Evolutionary conservation across 2,113 vertebrate genomes (phyloP), one percentile per base, ranked within the genome.

Genomic region (Syngnathus typhle): DNA sequence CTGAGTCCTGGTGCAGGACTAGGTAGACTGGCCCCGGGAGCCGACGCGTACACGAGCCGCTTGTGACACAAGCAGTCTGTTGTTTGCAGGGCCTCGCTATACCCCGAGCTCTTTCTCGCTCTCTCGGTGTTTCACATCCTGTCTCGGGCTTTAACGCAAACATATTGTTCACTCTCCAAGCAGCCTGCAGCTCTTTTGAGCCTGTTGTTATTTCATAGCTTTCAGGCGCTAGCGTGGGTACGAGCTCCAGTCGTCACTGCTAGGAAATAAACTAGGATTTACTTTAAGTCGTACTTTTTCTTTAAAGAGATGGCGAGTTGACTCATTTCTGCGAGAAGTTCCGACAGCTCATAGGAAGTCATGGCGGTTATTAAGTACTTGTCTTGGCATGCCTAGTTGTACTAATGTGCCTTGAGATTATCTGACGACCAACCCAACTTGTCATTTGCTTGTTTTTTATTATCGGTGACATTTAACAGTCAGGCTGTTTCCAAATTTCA

Each of bases 21-120:
- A 90, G 89, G 87, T 89, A 89, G 81, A 82, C 80, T 65, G 73
- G 65, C 84, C 86, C 86, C 76, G 27, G 71, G 77, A 89, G 86
- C 84, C 74, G 23, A 69, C 69, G 56, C 79, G 75, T 76, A 78
- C 70, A n/a, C 71, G 71, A 67, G 61, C 59, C 58, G 61, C 64
- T 77, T 87, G 60, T 92, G 89, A 90, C 88, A 89, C 80, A 66
- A 87, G 76, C 87, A 85, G 87, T 84, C 86, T 91, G 86, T 83
- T 82, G 73, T 88, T 88, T 85, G 84, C 84, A 69, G 78, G 55
- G 41, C 65, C 70, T 82, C 71, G 72, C 82, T 78, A 71, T 68
- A 58, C 55, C 90, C 58, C 67, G 74, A 89, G 88, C 88, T 77
- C 55, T 58, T 58, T 58, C 55, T 58, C 55, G 55, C 23, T 32